A percentile compares a stretch with the other conserved stretches of the same genome.
Conservation (phyloP, 2,113 vertebrate species). For the Campylomormyrus tamandua region DNA sequence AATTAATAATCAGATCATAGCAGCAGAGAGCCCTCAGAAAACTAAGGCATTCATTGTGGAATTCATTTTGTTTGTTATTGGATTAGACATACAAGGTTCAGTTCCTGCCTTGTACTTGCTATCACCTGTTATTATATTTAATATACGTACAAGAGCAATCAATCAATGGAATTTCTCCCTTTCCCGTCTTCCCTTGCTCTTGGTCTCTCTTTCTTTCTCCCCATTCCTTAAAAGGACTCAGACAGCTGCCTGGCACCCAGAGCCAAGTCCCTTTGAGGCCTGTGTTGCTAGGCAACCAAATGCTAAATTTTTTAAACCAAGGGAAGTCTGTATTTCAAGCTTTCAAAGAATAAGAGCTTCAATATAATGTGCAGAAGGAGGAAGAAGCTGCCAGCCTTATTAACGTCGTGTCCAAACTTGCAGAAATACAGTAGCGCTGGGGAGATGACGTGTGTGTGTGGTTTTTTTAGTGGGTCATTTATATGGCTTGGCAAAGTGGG, state of each 20-base stretch:
- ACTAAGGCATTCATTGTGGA: not conserved
- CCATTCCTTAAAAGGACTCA: slow-evolving; percentile 53
- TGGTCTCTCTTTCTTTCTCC: slow-evolving; percentile 27
- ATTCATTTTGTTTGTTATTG: not conserved
- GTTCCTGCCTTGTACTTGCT: not conserved
- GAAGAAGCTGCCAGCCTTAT: slow-evolving; percentile 40
- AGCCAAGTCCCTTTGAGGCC: slow-evolving; percentile 46
- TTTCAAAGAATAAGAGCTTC: slow-evolving; percentile 45
- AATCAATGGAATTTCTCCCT: not conserved
- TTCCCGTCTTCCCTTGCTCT: not conserved
- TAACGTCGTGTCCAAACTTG: slow-evolving; percentile 29
- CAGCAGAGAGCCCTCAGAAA: not conserved
- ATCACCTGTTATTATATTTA: not conserved
- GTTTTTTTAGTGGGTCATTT: slow-evolving; percentile 22
- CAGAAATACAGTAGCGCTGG: slow-evolving; percentile 46
- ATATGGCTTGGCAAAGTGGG: not conserved
- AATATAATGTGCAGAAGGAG: slow-evolving; percentile 35
- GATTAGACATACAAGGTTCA: not conserved
- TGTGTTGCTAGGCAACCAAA: slow-evolving; percentile 66
- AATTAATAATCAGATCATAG: not conserved
- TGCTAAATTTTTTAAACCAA: slow-evolving; percentile 62
- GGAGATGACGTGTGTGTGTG: slow-evolving; percentile 27
- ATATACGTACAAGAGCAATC: not conserved
- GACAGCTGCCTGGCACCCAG: slow-evolving; percentile 46
- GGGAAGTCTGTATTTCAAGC: slow-evolving; percentile 54